Conservation (phyloP, 2,113 vertebrate genomes). For the Apaloderma vittatum region DNA sequence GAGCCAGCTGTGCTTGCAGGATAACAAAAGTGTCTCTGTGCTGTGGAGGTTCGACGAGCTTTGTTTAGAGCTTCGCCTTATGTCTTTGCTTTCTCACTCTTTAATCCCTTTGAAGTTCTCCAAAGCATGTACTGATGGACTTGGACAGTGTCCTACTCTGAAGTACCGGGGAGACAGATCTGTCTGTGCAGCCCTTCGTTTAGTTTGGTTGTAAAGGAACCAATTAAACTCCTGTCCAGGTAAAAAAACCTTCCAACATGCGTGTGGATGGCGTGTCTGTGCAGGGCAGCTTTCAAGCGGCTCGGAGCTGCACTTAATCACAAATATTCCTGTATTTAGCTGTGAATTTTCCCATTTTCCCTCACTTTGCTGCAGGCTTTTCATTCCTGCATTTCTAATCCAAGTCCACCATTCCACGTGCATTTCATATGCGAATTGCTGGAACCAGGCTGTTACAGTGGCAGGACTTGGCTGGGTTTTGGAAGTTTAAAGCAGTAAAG, state of each 20-base stretch:
- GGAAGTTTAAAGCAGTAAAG: background rate
- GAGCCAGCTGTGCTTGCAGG: background rate
- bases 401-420: background rate
- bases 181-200: background rate
- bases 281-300: background rate
- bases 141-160: background rate
- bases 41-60: background rate
- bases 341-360: background rate
- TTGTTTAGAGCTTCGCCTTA: constrained; percentile 1
- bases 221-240: background rate
- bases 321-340: background rate
- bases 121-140: background rate
- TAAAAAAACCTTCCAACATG: background rate
- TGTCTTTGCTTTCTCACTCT: background rate
- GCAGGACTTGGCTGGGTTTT: background rate
- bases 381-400: background rate
- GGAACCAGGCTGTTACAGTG: background rate
- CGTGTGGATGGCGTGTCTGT: background rate
- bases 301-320: background rate
- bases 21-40: background rate
- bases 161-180: background rate
- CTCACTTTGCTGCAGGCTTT: background rate
- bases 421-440: background rate
- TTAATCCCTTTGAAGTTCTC: background rate
- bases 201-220: background rate